Conservation (phyloP, 1,140 invertebrate genomes). For the Tetragonula clypearis region DNA sequence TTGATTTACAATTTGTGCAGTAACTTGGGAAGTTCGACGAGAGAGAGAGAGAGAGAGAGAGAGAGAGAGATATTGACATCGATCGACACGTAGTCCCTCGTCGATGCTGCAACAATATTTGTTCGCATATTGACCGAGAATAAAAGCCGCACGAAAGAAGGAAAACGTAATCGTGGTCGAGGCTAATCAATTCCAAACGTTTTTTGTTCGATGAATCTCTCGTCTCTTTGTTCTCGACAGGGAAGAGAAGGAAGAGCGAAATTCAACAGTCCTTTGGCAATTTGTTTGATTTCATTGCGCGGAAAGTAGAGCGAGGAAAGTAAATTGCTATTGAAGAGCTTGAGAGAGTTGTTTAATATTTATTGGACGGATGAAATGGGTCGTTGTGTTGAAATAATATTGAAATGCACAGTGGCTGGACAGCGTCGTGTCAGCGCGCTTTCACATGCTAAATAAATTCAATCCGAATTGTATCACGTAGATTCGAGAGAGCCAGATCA, state of each 20-base stretch:
- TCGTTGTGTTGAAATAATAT: background rate
- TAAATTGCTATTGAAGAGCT: background rate
- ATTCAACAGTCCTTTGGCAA: background rate
- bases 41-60: too few relatives aligned
- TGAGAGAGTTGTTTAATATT: background rate
- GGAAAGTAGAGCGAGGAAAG: background rate
- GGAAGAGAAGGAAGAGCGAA: background rate
- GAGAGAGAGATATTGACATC: background rate
- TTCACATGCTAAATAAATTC: background rate
- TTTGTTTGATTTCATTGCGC: background rate
- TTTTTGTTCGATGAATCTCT: background rate
- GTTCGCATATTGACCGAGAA: background rate
- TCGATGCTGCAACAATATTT: slow-evolving; percentile 24
- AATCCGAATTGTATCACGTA: too few relatives aligned
- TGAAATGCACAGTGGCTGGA: background rate
- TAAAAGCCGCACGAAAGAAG: background rate
- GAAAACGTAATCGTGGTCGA: background rate
- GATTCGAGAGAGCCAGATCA: background rate
- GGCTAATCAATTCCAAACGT: background rate
- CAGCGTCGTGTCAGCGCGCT: background rate
- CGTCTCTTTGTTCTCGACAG: background rate
- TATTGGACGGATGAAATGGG: background rate
- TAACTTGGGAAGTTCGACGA: too few relatives aligned
- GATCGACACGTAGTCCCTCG: background rate
- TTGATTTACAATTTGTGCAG: too few relatives aligned